Conservation (phyloP, 2,888 invertebrate genomes). For the Tetranychus truncatus region DNA sequence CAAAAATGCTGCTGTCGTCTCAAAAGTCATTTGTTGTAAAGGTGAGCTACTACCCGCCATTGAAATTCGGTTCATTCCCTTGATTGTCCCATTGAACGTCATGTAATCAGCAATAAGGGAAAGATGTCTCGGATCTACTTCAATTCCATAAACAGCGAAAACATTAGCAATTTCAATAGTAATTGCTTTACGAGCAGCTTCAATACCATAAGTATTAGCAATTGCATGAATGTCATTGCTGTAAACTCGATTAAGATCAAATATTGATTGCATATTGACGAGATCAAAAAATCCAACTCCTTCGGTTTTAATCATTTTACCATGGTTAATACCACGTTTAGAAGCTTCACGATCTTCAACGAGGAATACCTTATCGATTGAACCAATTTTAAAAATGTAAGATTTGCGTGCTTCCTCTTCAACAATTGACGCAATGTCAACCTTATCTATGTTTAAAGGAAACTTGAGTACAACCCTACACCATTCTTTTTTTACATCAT, state of each 20-base stretch:
- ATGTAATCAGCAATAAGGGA: constrained; percentile 87
- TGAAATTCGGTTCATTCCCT: constrained; percentile 71
- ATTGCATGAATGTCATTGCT: constrained; percentile 86
- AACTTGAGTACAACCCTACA: constrained; percentile 46
- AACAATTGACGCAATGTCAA: constrained; percentile 32
- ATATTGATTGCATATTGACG: constrained; percentile 55
- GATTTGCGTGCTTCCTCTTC: constrained; percentile 47
- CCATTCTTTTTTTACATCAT: constrained; percentile 57
- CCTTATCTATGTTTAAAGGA: constrained; percentile 41
- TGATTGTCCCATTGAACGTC: constrained; percentile 78
- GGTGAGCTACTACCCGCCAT: constrained; percentile 82
- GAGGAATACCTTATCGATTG: constrained; percentile 66
- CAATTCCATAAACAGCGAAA: constrained; percentile 90
- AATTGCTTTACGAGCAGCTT: constrained; percentile 77
- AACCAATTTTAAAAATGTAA: constrained; percentile 56
- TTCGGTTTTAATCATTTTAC: constrained; percentile 64
- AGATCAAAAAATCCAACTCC: constrained; percentile 78
- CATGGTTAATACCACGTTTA: constrained; percentile 28
- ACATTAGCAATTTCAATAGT: constrained; percentile 81
- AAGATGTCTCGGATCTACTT: constrained; percentile 81
- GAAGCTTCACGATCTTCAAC: constrained; percentile 35
- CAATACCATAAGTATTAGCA: constrained; percentile 78
- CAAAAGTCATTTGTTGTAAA: constrained; percentile 93
- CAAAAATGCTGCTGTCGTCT: constrained; percentile 70
- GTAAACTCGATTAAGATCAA: constrained; percentile 64